Base-by-base conservation (phyloP, 2,797 vertebrate genomes). In the Amblyopsis hoosieri region DNA sequence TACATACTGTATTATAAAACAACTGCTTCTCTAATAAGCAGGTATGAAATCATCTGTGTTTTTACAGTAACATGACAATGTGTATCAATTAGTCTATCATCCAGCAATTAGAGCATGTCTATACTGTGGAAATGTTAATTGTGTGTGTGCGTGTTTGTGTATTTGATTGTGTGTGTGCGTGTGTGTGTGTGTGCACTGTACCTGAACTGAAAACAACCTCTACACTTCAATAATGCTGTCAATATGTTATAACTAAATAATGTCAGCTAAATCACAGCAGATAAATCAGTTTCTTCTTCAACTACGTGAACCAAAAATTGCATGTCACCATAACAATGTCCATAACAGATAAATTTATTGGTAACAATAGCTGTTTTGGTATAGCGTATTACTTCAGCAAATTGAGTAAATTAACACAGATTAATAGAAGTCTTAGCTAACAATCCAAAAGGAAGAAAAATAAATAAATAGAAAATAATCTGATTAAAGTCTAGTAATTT, bases 321-420 rank as follows among this genome's bases (percentile, higher is more conserved):
- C 95, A 95, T 96, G 92, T 96, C 93, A 96, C 94, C 91, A 96
- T 93, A 91, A 92, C 89, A 92, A 95, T 93, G 94, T 95, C 95
- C 93, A 91, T 92, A 95, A 95, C 95, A 97, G 94, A 94, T 96
- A 93, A 94, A 95, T 95, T 92, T 91, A 93, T 97, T 93, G 93
- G 95, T 94, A 91, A 96, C 94, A 90, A 95, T 93, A 93, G 95
- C 94, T 94, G 94, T 94, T 96, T 91, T 95, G 95, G 95, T 94
- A 95, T 94, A 95, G 94, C 93, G 91, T 94, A 23, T 23, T 23
- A 95, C 93, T 93, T 95, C 91, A 95, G 93, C 93, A 93, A 92
- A 91, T 87, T 82, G 71, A 92, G 94, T 89, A 90, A 90, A 86
- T 86, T 93, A 85, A 92, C 91, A 93, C 87, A 94, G 93, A 93